Evolutionary conservation across 2,797 vertebrate genomes (phyloP), one percentile per base, ranked within the genome.

Genomic region (Alfaro cultratus): DNA sequence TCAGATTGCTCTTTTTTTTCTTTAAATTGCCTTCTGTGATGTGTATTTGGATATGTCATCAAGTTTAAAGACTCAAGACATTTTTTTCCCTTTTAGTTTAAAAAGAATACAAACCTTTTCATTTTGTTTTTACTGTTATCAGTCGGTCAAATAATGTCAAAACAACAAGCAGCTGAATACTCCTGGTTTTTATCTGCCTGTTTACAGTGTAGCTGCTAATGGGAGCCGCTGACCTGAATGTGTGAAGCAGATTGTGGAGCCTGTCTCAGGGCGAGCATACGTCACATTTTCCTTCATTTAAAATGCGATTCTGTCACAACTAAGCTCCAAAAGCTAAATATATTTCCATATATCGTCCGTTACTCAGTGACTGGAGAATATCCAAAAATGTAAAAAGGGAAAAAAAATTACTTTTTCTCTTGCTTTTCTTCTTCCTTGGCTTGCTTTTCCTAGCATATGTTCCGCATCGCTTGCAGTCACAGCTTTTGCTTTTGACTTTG

Each of bases 211-310:
- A 73, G 62, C 46, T n/a, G 73, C 41, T 68, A 87, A 76, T 79
- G 73, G 62, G 77, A 85, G 88, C 51, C 74, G 79, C 75, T 85
- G 88, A 88, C 90, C 89, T 90, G 80, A 90, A 89, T 92, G 83
- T 81, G 82, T 76, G 21, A 83, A 78, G 75, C 53, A 71, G 78
- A 81, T 85, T 87, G 80, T 86, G 74, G 72, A 86, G 86, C 83
- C 34, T 74, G 67, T 89, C 85, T 90, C 77, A 53, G 80, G 83
- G 83, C 86, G 16, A 85, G 80, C 87, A 72, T 70, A 87, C 88
- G 79, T 90, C 89, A 90, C 85, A 80, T 80, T 92, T 91, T 93
- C 81, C 88, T 88, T 93, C 88, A 89, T 92, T 92, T 81, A 88
- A 87, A 86, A 74, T 79, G 79, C 89, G 80, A 87, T 86, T 87